phyloP scores from a whole-genome alignment of 2,113 vertebrate species.

The Chaetodon auriga region DNA sequence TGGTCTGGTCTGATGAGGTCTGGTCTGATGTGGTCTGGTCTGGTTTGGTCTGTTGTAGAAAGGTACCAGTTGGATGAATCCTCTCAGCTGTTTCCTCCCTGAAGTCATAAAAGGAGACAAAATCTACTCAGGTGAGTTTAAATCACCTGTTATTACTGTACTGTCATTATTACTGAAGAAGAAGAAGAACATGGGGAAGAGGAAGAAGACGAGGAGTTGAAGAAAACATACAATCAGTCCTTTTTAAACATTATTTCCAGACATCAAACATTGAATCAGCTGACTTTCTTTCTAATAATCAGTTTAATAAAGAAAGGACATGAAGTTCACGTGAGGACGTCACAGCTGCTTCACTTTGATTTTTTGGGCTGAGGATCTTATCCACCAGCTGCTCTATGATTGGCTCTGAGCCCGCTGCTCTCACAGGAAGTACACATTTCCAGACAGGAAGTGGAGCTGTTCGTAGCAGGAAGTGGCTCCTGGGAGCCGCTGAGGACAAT shows the following conservation, averaged over 20 bases:
- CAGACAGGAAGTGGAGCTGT: constrained; percentile 7
- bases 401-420: not conserved
- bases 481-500: no score
- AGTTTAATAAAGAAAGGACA: no score
- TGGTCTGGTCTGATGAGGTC: not conserved
- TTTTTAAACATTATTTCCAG: no score
- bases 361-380: not conserved
- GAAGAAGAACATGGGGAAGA: no score
- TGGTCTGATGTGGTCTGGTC: not conserved
- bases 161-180: no score
- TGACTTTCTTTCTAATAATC: no score
- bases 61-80: not conserved
- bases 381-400: not conserved
- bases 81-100: not conserved
- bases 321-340: no score
- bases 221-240: no score
- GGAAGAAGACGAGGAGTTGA: no score
- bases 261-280: no score
- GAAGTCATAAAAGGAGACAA: not conserved
- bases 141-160: no score
- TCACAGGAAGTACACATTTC: not conserved
- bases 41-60: not conserved
- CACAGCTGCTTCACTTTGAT: no score
- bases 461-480: not conserved
- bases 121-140: not conserved